phyloP scores from a whole-genome alignment of 1,140 invertebrate genomes.

The Lepeophtheirus salmonis region DNA sequence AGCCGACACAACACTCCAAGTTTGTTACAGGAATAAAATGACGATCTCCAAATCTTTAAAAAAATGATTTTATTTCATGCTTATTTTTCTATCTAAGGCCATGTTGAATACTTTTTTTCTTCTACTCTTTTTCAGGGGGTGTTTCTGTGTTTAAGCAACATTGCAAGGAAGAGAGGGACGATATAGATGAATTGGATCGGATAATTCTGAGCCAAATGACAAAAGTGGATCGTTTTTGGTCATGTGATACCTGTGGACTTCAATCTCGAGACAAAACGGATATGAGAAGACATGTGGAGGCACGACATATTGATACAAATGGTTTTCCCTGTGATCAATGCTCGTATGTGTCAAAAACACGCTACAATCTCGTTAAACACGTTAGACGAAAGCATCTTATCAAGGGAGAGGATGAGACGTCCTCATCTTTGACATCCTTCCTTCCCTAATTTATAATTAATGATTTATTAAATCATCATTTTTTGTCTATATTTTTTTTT shows the following conservation, averaged over 20 bases:
- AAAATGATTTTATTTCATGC: too few relatives aligned
- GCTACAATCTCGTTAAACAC: neutral
- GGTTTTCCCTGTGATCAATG: neutral
- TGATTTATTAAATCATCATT: too few relatives aligned
- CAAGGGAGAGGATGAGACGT: neutral
- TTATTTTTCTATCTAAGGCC: too few relatives aligned
- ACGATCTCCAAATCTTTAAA: too few relatives aligned
- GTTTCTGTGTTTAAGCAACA: too few relatives aligned
- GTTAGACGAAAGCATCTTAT: neutral
- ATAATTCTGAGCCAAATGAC: constrained; percentile 2
- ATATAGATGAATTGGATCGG: neutral
- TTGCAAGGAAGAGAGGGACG: neutral
- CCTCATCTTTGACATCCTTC: neutral
- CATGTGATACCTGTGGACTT: neutral
- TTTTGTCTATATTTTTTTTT: too few relatives aligned
- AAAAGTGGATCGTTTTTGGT: neutral
- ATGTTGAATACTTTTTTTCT: too few relatives aligned
- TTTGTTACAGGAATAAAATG: too few relatives aligned
- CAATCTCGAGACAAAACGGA: neutral
- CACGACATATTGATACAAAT: neutral
- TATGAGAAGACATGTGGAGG: neutral
- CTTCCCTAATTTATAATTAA: too few relatives aligned
- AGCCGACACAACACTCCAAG: too few relatives aligned
- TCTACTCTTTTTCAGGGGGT: neutral
- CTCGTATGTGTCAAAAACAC: neutral